Conservation (phyloP, 2,113 vertebrate species). For the Dipodomys spectabilis region DNA sequence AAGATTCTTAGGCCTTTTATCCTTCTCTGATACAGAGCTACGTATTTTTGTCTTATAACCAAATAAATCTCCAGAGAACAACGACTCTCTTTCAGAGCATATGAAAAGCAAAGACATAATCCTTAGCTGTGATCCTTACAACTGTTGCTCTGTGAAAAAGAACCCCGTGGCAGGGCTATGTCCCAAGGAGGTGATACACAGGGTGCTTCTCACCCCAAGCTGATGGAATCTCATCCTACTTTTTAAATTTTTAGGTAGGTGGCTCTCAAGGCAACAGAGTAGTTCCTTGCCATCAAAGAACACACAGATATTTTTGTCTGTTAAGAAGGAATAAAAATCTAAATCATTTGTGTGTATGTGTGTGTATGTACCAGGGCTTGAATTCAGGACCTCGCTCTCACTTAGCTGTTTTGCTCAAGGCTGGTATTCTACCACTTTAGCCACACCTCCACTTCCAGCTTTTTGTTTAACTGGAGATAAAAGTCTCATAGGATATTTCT, state of each 20-base stretch:
- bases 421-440: too few species aligned
- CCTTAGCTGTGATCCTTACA: conserved; percentile 77
- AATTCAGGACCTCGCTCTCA: neutral
- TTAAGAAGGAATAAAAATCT: neutral
- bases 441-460: too few species aligned
- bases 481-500: too few species aligned
- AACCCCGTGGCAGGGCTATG: conserved; percentile 73
- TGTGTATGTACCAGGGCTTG: neutral
- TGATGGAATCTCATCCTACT: neutral
- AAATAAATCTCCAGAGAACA: conserved; percentile 81
- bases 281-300: neutral
- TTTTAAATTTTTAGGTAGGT: neutral
- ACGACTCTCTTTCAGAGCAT: conserved; percentile 83
- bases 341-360: neutral
- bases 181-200: neutral
- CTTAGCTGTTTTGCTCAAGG: neutral
- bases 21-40: conserved; percentile 84
- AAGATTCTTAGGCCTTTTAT: conserved; percentile 84
- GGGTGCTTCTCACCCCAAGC: neutral
- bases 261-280: conserved; percentile 45
- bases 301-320: neutral
- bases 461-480: too few species aligned
- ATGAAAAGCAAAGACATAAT: conserved; percentile 78
- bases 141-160: conserved; percentile 61
- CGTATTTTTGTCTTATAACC: conserved; percentile 84